Base-by-base conservation (phyloP, 2,797 vertebrate genomes). In the Decapterus maruadsi region DNA sequence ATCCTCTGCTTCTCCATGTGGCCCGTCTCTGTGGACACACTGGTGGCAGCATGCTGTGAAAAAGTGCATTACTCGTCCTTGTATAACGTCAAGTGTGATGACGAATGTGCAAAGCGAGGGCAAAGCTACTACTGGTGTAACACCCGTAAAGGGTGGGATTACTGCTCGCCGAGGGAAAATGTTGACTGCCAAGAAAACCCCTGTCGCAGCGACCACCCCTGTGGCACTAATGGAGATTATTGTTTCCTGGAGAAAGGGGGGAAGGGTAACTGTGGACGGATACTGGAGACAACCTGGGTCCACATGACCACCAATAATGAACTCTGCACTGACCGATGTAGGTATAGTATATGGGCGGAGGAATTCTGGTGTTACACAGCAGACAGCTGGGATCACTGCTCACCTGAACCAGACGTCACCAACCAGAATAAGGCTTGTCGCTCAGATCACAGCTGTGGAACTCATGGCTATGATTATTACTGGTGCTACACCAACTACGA, bases 391-490 rank as follows among this genome's bases (percentile, higher is more conserved):
- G 36, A n/a, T 2, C 54, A 67, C 50, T 67, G 64, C 64, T 67
- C 64, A 12, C 64, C 64, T 54, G 4, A 29, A 4, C 14, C 8
- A 11, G 50, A 54, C 12, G 0, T 26, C 50, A 67, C 64, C 34
- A 40, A 54, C 34, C 36, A 38, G 22, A 4, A 6, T 17, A 19
- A 17, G 20, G 4, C 36, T 8, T 67, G 64, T 29, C 64, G 50
- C 36, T 0, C 1, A 1, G 8, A 10, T 13, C 14, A 40, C 50
- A 4, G 6, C 4, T 67, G 64, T 42, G 14, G 14, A 11, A 10
- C 2, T 4, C 0, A 26, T 8, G 20, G 16, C 12, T 0, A 55
- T 0, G 1, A 0, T 2, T 55, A 67, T 20, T 54, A 5, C 50
- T 67, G 64, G 64, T 67, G 64, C 36, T 67, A 54, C 50, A 67